phyloP scores from a whole-genome alignment of 2,113 vertebrate species.

The Hippoglossus stenolepis region DNA sequence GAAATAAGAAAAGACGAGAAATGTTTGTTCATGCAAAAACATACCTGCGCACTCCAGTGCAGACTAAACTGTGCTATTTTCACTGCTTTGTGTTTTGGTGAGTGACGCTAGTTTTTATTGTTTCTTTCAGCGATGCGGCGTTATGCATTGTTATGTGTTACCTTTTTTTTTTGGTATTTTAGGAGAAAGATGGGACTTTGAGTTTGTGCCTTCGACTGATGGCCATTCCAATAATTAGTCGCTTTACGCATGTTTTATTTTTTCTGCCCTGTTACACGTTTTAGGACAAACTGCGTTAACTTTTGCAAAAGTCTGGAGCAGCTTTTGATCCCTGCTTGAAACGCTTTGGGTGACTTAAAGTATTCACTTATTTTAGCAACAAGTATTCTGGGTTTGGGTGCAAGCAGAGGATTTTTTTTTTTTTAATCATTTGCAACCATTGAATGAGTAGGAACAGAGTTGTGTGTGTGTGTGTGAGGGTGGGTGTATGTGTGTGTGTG shows the following conservation, averaged over 20 bases:
- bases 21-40: constrained; percentile 75
- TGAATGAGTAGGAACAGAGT: constrained; percentile 23
- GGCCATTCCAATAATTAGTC: constrained; percentile 53
- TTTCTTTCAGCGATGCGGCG: constrained; percentile 65
- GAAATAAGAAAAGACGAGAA: constrained; percentile 70
- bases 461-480: constrained; percentile 13
- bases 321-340: constrained; percentile 37
- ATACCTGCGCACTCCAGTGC: constrained; percentile 61
- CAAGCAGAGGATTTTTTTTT: constrained; percentile 26
- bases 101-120: constrained; percentile 61
- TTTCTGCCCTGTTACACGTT: constrained; percentile 2
- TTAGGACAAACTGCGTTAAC: neutral
- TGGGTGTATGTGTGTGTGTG: constrained; percentile 26
- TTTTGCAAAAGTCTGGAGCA: constrained; percentile 24
- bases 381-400: constrained; percentile 49
- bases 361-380: constrained; percentile 47
- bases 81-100: constrained; percentile 70
- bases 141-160: constrained; percentile 58
- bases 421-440: constrained; percentile 44
- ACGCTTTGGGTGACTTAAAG: constrained; percentile 20
- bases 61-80: constrained; percentile 65
- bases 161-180: constrained; percentile 53
- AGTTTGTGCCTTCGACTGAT: constrained; percentile 68
- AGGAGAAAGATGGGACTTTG: constrained; percentile 50
- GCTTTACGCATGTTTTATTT: constrained; percentile 14